Base-by-base conservation (phyloP, 2,113 vertebrate species). In the Theropithecus gelada region DNA sequence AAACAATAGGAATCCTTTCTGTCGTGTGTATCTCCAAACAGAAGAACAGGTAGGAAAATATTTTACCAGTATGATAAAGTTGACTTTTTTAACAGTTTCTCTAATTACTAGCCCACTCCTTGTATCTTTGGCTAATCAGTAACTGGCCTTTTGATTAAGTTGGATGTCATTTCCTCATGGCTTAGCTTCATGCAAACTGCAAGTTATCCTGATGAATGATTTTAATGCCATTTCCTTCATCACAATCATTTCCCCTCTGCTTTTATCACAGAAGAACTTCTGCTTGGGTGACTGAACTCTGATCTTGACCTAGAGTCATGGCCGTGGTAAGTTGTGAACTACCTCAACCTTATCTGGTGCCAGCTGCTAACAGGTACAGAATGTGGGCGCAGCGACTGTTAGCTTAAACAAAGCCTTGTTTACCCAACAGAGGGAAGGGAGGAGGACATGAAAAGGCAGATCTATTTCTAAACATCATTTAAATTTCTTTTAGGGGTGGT, bases 311-410 rank as follows among this genome's bases (percentile, higher is more conserved):
- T 3, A 81, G 52, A 76, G 83, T 87, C 82, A 73, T 48, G 66
- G 94, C 94, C 76, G 97, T 98, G 98, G 98, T 98, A 95, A 98
- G 97, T 96, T 14, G 35, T 5, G 59, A 23, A 57, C 45, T 35
- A 55, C 73, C 83, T 97, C 50, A 0, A 0, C 72, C 90, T 76
- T 23, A 23, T 61, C 84, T 50, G 52, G 87, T 96, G 17, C 92
- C 84, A 96, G 94, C 40, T 22, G 8, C 76, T 30, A 84, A 32
- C 92, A 90, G 94, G 94, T 93, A 92, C 96, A 25, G 72, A 55
- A 45, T 96, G 84, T 96, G 81, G 86, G 52, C 40, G 80, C 48
- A 75, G 78, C n/a, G 55, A 43, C 27, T 61, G 9, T 20, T 87
- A 27, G 48, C 25, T 59, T 91, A 89, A 66, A 52, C 78, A 88